These are phyloP conservation scores for Crematogaster levior DNA, from an alignment of 2,888 invertebrate species.

Conservation along the genomic window DNA sequence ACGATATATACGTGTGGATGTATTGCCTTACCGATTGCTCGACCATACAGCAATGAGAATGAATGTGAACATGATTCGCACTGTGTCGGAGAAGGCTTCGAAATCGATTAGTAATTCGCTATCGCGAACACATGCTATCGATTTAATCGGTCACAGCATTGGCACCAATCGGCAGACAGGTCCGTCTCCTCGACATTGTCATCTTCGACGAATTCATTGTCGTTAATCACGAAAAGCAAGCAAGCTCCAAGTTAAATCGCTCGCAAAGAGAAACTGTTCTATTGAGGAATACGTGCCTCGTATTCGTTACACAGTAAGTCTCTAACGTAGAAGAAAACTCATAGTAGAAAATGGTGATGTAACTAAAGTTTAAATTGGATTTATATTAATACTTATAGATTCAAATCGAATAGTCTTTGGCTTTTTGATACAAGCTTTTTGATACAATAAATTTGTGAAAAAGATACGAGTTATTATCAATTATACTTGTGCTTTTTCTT, in stretches of 20 bases:
- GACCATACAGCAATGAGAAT: not conserved
- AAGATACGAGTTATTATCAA: not conserved
- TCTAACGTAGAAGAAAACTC: no score
- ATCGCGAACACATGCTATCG: constrained; percentile 5
- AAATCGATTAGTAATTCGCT: constrained; percentile 52
- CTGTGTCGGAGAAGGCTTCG: constrained; percentile 8
- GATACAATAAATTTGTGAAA: not conserved
- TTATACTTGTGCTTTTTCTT: not conserved
- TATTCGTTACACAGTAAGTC: constrained; percentile 22
- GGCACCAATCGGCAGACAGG: not conserved
- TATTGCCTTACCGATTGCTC: not conserved
- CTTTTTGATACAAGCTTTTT: not conserved
- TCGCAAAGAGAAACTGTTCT: not conserved
- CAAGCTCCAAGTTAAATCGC: not conserved
- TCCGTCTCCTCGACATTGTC: not conserved
- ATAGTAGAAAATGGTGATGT: not conserved
- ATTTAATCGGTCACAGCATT: constrained; percentile 35
- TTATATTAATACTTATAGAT: not conserved
- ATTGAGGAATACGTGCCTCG: not conserved
- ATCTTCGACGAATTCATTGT: not conserved
- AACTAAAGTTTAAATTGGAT: not conserved
- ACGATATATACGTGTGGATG: not conserved
- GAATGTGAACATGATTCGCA: not conserved
- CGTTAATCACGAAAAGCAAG: not conserved
- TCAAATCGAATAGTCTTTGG: not conserved